Base-by-base conservation (phyloP, 1,140 invertebrate species). In the Drosophila trapezifrons region DNA sequence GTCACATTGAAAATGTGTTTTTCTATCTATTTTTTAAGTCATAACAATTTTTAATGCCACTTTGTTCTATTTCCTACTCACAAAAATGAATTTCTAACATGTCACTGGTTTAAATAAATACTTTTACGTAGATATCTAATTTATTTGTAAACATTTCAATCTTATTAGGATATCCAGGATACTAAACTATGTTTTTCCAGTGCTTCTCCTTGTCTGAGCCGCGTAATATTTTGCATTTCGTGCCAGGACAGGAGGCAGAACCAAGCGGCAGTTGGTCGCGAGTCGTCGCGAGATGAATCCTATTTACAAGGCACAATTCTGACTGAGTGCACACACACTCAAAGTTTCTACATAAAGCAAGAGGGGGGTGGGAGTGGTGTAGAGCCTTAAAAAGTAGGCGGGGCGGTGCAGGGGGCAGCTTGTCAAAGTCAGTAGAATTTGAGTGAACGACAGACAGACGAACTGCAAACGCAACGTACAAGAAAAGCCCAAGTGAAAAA, bases 391-490 rank as follows among this genome's bases (percentile, higher is more conserved):
- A 54, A 54, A 3, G 57, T 8, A 12, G 17, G 18, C 4, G 27
- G 5, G n/a, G 4, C 15, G 5, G 25, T 27, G 27, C 18, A 12
- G 27, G 27, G 22, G 65, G 45, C 32, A 25, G 63, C 76, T 56
- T 89, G 83, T 87, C 83, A 89, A 84, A 87, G 83, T 87, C 83
- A 80, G 80, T 87, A 74, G 66, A 87, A 89, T 77, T 80, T 89
- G 74, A 67, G 82, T 87, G 52, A 76, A 71, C 65, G 58, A 78
- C 67, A 54, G 38, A 46, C 47, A 29, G 32, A 52, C 17, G 29
- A 52, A 46, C 63, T 46, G 76, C 56, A 65, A 65, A 57, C 59
- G 42, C 55, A 64, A 65, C 27, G 73, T 57, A 55, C 29, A 54
- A 66, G 63, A 62, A 71, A 70, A 67, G 54, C 13, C 32, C 32